These are phyloP conservation scores for Papilio aristodemus DNA, from an alignment of 1,140 invertebrate species.

Conservation along the genomic window DNA sequence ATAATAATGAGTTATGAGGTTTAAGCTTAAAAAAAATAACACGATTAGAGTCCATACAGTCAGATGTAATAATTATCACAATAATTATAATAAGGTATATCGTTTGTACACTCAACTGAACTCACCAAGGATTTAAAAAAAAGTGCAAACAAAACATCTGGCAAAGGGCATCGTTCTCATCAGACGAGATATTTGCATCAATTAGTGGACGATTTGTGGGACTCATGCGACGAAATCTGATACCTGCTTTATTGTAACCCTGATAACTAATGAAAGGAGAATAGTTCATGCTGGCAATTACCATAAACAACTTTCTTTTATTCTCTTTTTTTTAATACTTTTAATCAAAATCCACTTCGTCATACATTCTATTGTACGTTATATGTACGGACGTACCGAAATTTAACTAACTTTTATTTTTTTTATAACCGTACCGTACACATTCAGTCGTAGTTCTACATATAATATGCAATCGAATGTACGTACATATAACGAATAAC, in stretches of 20 bases:
- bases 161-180: slow-evolving; percentile 65
- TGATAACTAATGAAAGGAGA: slow-evolving; percentile 43
- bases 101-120: neutral
- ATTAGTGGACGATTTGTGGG: slow-evolving; percentile 62
- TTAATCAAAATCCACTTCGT: neutral
- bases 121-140: slow-evolving; percentile 2
- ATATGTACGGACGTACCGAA: too few relatives aligned
- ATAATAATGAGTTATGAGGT: too few relatives aligned
- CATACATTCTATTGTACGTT: too few relatives aligned
- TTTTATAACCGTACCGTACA: too few relatives aligned
- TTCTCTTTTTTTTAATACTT: neutral
- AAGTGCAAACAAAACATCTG: slow-evolving; percentile 42
- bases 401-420: too few relatives aligned
- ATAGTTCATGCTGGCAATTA: neutral
- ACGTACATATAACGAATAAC: too few relatives aligned
- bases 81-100: neutral
- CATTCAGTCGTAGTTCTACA: too few relatives aligned
- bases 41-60: too few relatives aligned
- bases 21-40: too few relatives aligned
- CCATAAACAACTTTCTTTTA: slow-evolving; percentile 3
- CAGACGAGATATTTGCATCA: slow-evolving; percentile 67
- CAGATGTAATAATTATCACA: too few relatives aligned
- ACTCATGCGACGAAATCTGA: slow-evolving; percentile 62
- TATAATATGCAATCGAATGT: too few relatives aligned
- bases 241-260: slow-evolving; percentile 45